Conservation (phyloP, 2,113 vertebrate genomes). For the Empidonax alnorum region DNA sequence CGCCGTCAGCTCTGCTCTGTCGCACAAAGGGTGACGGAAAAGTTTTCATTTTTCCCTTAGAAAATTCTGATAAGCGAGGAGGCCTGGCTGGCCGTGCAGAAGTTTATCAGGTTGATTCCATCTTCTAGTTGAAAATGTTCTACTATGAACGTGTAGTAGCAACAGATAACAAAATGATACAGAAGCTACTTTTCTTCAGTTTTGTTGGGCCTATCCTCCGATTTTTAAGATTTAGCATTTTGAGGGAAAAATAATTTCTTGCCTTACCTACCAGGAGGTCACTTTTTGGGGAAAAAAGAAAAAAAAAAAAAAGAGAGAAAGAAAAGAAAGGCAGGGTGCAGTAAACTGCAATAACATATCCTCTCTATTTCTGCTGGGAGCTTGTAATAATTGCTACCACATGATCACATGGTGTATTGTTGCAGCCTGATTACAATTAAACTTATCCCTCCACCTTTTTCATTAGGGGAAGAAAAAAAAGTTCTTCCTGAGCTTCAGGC, state of each 20-base stretch:
- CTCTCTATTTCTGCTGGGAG: slow-evolving; percentile 36
- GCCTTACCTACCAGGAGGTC: neutral
- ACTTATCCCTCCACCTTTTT: slow-evolving; percentile 58
- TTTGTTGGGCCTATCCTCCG: neutral
- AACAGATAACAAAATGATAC: neutral
- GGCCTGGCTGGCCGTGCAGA: neutral
- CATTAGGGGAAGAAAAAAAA: slow-evolving; percentile 30
- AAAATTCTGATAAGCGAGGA: neutral
- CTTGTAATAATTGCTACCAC: slow-evolving; percentile 69
- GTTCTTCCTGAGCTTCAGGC: slow-evolving; percentile 48
- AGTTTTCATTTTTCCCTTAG: neutral
- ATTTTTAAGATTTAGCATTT: neutral
- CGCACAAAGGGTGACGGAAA: neutral
- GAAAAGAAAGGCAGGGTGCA: neutral
- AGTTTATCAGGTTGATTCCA: neutral
- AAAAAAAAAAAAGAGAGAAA: no score
- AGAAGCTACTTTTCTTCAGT: neutral
- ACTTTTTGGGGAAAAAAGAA: neutral
- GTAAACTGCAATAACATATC: neutral
- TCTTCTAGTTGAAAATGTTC: neutral
- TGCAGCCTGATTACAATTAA: slow-evolving; percentile 68
- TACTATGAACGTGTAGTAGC: neutral
- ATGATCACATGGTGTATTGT: slow-evolving; percentile 66
- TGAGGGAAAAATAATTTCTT: neutral
- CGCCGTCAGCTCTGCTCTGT: neutral